These are phyloP conservation scores for Agapostemon virescens DNA, from an alignment of 2,888 invertebrate genomes.

Conservation along the genomic window DNA sequence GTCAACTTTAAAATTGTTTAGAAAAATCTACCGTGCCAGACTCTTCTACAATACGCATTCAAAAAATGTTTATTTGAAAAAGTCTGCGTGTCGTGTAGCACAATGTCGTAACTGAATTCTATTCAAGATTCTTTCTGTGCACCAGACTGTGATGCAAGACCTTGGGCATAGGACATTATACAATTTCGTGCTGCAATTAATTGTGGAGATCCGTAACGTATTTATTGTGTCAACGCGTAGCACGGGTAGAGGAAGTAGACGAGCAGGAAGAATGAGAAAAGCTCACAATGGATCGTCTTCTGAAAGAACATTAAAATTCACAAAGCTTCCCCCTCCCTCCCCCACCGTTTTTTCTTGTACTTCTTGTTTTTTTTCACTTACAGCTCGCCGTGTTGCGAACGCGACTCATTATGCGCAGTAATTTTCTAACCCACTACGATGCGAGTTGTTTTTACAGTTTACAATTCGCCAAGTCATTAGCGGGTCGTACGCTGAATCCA, in stretches of 20 bases:
- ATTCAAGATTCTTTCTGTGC: constrained; percentile 35
- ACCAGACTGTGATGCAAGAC: constrained; percentile 45
- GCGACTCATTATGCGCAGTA: constrained; percentile 7
- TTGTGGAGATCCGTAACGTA: constrained; percentile 26
- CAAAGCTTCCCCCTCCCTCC: background rate
- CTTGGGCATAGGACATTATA: constrained; percentile 32
- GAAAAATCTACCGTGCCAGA: background rate
- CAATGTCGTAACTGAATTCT: constrained; percentile 24
- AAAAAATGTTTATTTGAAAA: background rate
- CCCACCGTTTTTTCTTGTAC: background rate
- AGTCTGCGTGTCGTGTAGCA: background rate
- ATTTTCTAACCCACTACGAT: background rate
- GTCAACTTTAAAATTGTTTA: background rate
- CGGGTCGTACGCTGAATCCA: background rate
- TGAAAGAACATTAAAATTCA: constrained; percentile 30
- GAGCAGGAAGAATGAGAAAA: constrained; percentile 1
- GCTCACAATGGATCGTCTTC: constrained; percentile 1
- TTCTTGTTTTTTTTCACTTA: background rate
- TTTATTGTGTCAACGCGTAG: constrained; percentile 15
- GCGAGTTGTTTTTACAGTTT: background rate
- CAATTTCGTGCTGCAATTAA: constrained; percentile 49
- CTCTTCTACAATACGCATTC: background rate
- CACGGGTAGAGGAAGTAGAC: constrained; percentile 21
- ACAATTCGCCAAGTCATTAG: constrained; percentile 1
- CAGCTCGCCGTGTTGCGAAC: background rate